Conservation (phyloP, 1,140 invertebrate genomes). For the Chelonus insularis region DNA sequence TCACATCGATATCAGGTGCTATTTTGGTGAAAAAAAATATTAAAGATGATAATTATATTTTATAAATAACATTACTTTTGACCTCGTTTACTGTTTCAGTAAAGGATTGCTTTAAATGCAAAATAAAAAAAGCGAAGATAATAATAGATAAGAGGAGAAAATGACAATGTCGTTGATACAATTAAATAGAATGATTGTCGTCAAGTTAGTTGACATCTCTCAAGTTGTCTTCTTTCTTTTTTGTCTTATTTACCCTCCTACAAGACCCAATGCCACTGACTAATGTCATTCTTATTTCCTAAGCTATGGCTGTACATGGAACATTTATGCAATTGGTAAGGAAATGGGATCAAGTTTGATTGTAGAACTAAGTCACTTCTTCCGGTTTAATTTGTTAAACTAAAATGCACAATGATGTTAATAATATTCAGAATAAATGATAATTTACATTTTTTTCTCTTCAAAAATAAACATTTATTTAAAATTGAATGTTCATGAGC, state of each 20-base stretch:
- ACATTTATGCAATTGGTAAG: constrained; percentile 39
- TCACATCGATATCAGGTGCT: no score
- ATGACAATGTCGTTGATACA: constrained; percentile 39
- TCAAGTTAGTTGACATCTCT: constrained; percentile 35
- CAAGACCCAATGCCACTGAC: constrained; percentile 1
- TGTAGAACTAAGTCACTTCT: constrained; percentile 1
- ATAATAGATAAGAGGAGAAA: constrained; percentile 33
- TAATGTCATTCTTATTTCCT: constrained; percentile 7
- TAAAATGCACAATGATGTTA: neutral
- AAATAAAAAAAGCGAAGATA: constrained; percentile 12
- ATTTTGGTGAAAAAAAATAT: no score
- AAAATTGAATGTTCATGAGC: constrained; percentile 57
- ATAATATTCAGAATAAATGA: neutral
- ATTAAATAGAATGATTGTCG: constrained; percentile 40
- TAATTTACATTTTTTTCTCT: constrained; percentile 15
- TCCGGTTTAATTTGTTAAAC: constrained; percentile 1
- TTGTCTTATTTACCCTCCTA: neutral
- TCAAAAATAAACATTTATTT: constrained; percentile 60
- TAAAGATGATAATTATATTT: no score
- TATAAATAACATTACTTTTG: no score
- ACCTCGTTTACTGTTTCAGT: no score
- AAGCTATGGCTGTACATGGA: neutral
- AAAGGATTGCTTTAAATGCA: neutral
- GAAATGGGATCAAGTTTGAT: constrained; percentile 54
- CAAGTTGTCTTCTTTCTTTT: constrained; percentile 12